Evolutionary conservation across 2,888 invertebrate species (phyloP), one percentile per base, ranked within the genome.

Genomic region (Hedychridium roseum): DNA sequence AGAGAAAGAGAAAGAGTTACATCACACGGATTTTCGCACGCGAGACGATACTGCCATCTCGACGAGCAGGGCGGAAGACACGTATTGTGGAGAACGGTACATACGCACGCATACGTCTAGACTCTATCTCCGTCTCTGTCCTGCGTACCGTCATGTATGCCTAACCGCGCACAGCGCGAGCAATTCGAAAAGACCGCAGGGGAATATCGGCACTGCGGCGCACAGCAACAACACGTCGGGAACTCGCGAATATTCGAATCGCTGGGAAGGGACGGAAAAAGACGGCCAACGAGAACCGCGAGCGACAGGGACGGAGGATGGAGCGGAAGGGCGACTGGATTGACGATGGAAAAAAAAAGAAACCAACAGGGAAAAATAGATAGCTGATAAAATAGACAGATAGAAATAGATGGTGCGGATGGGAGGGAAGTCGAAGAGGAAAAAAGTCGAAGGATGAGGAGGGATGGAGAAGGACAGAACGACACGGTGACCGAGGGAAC

Each of bases 221-320:
- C 52, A 57, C 56, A 49, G 50, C 57, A 61, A 56, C n/a, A n/a
- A n/a, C n/a, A n/a, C 57, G 56, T 61, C 61, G 63, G n/a, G 53
- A 65, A 63, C 54, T 52, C 43, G 32, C 40, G 40, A 49, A 60
- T 50, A 46, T 57, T 52, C 39, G 50, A 43, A 18, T 44, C 27
- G 40, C 38, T 41, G 54, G 30, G 45, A 34, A 30, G 23, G 14
- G 15, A 12, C 14, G 44, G 48, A 48, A 48, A 48, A 46, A 54
- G 48, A 40, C 48, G 42, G 30, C 12, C 28, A n/a, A 14, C 1
- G 9, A 34, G 35, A 27, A 30, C 36, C 9, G 18, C 16, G 15
- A 27, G 44, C 31, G 32, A 51, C n/a, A 14, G 16, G 26, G 40
- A 30, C 6, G 18, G 43, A 35, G 23, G 11, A 14, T 26, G 15